Evolutionary conservation across 2,113 vertebrate genomes (phyloP).

Genomic region (Heterochromis multidens): DNA sequence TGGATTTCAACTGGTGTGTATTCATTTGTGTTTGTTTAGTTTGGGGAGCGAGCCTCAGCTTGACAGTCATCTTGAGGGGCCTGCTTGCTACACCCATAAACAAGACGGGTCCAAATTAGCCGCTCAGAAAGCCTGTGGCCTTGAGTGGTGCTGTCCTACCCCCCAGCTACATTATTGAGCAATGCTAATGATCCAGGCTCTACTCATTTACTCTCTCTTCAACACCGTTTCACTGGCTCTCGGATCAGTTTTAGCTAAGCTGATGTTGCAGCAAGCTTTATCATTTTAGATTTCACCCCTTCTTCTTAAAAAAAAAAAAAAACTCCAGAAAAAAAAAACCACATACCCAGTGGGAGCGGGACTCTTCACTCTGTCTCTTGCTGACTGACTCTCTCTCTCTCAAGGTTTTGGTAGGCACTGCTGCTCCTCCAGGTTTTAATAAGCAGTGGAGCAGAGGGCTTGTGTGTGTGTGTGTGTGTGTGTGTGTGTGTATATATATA

Average conservation of each 20-base stretch:
- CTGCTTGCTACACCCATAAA: conserved; percentile 49
- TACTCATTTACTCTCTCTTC: conserved; percentile 73
- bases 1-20: conserved; percentile 57
- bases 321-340: neutral
- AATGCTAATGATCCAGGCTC: conserved; percentile 75
- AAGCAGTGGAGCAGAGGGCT: conserved; percentile 57
- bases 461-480: conserved; percentile 15
- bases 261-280: conserved; percentile 49
- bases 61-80: conserved; percentile 67
- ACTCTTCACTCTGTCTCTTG: conserved; percentile 59
- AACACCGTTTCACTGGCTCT: conserved; percentile 59
- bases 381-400: conserved; percentile 58
- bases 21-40: conserved; percentile 67
- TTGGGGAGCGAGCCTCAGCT: conserved; percentile 52
- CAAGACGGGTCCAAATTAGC: conserved; percentile 72
- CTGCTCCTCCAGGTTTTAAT: conserved; percentile 75
- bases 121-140: conserved; percentile 70
- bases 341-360: conserved; percentile 59
- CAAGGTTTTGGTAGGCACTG: conserved; percentile 67
- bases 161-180: conserved; percentile 78
- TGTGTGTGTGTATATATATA: neutral
- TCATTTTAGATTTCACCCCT: conserved; percentile 55
- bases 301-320: neutral
- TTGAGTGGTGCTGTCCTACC: conserved; percentile 74
- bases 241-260: conserved; percentile 34